These are phyloP conservation scores for Cynodonichthys magdalenae DNA, from an alignment of 2,797 vertebrate genomes.

Conservation along the genomic window DNA sequence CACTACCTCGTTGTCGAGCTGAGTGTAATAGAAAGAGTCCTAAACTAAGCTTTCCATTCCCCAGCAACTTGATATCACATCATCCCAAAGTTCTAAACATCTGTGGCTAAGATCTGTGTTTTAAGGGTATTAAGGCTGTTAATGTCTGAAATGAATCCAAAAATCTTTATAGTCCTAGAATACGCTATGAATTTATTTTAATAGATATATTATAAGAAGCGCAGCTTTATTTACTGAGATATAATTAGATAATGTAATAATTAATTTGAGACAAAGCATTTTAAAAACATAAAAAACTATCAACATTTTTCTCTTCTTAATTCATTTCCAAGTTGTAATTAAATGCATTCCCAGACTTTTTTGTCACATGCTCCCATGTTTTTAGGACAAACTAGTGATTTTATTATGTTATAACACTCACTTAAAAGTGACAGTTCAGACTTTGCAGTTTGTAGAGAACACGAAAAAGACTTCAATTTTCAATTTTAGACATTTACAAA, in stretches of 20 bases:
- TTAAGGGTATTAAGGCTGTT: conserved; percentile 33
- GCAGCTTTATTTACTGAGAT: conserved; percentile 14
- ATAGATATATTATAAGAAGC: conserved; percentile 2
- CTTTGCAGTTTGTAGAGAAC: no score
- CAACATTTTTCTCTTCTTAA: background rate
- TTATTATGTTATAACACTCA: background rate
- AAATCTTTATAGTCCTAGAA: background rate
- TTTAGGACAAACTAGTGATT: background rate
- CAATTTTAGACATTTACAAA: no score
- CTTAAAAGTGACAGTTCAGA: no score
- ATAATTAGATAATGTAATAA: background rate
- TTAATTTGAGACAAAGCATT: background rate
- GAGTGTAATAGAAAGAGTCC: conserved; percentile 63
- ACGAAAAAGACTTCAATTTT: no score
- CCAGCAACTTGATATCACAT: conserved; percentile 65
- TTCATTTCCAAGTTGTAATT: background rate
- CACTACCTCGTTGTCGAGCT: conserved; percentile 60
- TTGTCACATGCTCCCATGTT: background rate
- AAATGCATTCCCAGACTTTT: background rate
- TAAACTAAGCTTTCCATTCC: conserved; percentile 62
- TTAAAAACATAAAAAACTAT: background rate
- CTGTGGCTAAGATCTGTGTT: conserved; percentile 39
- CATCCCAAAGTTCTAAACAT: conserved; percentile 60
- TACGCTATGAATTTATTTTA: conserved; percentile 1
- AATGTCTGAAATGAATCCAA: conserved; percentile 11